Percentiles rank a stretch among this genome's conserved stretches.
These are phyloP conservation scores for Pleuronectes platessa DNA, from an alignment of 2,113 vertebrate genomes.

Conservation along the genomic window DNA sequence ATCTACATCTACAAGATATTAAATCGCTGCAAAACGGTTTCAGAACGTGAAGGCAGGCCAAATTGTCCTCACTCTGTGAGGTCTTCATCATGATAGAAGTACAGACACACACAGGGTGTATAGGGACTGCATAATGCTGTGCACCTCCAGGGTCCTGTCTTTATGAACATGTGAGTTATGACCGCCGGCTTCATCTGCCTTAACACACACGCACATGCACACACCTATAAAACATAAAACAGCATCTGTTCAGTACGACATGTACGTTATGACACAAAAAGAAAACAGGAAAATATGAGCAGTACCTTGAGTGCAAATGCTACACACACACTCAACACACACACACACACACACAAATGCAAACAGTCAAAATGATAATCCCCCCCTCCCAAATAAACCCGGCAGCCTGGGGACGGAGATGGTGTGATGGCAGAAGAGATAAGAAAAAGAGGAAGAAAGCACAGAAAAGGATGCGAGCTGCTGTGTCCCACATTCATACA, in stretches of 20 bases:
- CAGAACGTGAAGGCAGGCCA: background rate
- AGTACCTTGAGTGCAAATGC: constrained; percentile 27
- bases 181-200: constrained; percentile 4
- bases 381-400: constrained; percentile 50
- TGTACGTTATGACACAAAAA: constrained; percentile 26
- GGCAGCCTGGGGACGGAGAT: constrained; percentile 59
- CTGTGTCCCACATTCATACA: constrained; percentile 82
- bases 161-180: constrained; percentile 10
- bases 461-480: constrained; percentile 67
- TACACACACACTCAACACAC: constrained; percentile 20
- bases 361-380: constrained; percentile 52
- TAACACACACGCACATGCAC: background rate
- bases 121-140: constrained; percentile 25
- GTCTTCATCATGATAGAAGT: background rate
- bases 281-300: background rate
- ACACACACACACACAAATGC: constrained; percentile 35
- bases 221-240: background rate
- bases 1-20: constrained; percentile 11
- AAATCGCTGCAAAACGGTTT: constrained; percentile 6
- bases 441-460: constrained; percentile 78
- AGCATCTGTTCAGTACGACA: background rate
- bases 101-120: background rate
- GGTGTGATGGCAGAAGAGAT: constrained; percentile 82
- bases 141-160: constrained; percentile 6
- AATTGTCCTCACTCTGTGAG: background rate